Percentiles rank a stretch among this genome's conserved stretches.
Evolutionary conservation across 2,113 vertebrate genomes (phyloP).

Genomic region (Semicossyphus pulcher): DNA sequence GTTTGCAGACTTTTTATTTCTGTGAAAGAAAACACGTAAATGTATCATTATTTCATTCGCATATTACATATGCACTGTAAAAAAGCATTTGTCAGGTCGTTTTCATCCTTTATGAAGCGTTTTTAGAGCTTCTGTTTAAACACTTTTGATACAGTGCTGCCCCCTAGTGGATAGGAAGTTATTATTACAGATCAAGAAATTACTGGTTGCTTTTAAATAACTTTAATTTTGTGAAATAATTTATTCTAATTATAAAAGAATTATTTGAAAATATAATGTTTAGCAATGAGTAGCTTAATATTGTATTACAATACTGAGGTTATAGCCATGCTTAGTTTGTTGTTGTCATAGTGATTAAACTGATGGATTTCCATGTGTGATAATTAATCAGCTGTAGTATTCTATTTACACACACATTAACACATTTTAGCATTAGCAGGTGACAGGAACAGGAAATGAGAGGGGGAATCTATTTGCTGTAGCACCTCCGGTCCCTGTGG

Average conservation of each 20-base stretch:
- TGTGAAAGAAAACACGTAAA: no score
- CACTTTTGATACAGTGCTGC: constrained; percentile 48
- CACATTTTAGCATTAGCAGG: not conserved
- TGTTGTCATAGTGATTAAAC: not conserved
- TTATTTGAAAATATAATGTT: no score
- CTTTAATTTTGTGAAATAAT: no score
- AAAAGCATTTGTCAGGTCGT: not conserved
- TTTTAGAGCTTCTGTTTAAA: not conserved
- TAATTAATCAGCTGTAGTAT: not conserved
- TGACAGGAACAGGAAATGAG: constrained; percentile 26
- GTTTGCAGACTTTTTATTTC: no score
- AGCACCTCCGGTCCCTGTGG: not conserved
- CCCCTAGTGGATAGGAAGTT: constrained; percentile 61
- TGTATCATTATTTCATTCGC: no score
- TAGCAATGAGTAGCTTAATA: no score
- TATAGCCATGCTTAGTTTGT: no score
- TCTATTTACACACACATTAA: not conserved
- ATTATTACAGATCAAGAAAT: not conserved
- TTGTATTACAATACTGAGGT: no score
- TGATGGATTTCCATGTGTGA: not conserved
- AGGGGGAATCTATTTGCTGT: constrained; percentile 29
- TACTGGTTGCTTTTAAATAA: no score
- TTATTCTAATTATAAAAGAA: no score
- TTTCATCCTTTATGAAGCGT: not conserved
- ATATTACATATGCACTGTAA: not conserved